These are phyloP conservation scores for Branchellion lobata DNA, from an alignment of 2,888 invertebrate species.

Conservation along the genomic window DNA sequence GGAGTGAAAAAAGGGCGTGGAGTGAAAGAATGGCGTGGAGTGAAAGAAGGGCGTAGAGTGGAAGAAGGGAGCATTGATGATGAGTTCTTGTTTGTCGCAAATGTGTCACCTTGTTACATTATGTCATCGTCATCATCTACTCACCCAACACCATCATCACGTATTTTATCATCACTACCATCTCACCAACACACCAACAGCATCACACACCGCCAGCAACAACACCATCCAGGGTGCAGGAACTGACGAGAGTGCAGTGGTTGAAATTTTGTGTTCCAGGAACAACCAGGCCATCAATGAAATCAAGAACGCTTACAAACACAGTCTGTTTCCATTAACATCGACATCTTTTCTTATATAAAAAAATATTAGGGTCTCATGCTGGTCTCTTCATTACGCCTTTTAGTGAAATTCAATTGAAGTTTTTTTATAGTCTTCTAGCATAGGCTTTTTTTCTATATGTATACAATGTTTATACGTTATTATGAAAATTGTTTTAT, in stretches of 20 bases:
- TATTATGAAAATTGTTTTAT: background rate
- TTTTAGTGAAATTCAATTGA: too few species aligned
- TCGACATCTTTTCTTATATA: too few species aligned
- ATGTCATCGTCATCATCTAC: background rate
- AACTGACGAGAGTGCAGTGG: constrained; percentile 61
- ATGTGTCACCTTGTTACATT: background rate
- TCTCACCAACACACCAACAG: background rate
- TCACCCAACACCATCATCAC: background rate
- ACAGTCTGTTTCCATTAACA: constrained; percentile 58
- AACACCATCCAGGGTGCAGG: constrained; percentile 60
- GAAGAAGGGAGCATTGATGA: too few species aligned
- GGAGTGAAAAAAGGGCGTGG: too few species aligned
- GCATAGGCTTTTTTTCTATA: background rate
- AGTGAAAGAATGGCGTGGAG: too few species aligned
- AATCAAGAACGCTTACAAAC: constrained; percentile 59
- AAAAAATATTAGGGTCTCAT: too few species aligned
- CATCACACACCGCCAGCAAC: too few species aligned
- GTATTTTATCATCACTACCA: background rate
- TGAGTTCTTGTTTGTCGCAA: background rate
- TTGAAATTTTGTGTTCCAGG: constrained; percentile 61
- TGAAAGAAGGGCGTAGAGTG: too few species aligned
- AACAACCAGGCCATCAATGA: constrained; percentile 59
- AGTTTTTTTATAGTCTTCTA: too few species aligned
- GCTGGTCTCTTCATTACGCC: too few species aligned
- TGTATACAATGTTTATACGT: background rate